Evolutionary conservation across 2,888 invertebrate genomes (phyloP).

Genomic region (Pardosa pseudoannulata): DNA sequence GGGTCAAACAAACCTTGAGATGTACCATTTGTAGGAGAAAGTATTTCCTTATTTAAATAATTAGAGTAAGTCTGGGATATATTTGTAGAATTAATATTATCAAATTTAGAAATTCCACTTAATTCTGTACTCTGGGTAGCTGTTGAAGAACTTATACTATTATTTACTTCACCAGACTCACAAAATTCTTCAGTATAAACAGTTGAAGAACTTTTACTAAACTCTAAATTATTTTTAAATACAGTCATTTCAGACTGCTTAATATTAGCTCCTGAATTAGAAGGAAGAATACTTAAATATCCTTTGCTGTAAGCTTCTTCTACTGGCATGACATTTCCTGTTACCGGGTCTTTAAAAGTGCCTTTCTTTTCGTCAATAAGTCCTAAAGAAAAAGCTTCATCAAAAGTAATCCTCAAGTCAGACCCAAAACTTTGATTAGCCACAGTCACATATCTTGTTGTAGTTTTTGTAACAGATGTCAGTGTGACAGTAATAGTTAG

Average conservation of each 20-base stretch:
- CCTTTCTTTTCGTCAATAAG: slow-evolving; percentile 78
- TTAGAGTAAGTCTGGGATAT: neutral
- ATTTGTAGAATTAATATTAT: neutral
- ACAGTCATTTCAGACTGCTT: slow-evolving; percentile 83
- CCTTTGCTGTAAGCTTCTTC: slow-evolving; percentile 75
- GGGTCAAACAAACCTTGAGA: slow-evolving; percentile 13
- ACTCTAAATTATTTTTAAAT: slow-evolving; percentile 51
- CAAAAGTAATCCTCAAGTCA: slow-evolving; percentile 79
- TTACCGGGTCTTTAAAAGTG: slow-evolving; percentile 78
- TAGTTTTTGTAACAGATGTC: slow-evolving; percentile 90
- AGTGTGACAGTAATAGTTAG: slow-evolving; percentile 92
- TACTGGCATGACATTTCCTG: slow-evolving; percentile 78
- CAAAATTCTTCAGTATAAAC: slow-evolving; percentile 18
- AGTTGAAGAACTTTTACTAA: slow-evolving; percentile 33
- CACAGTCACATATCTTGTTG: slow-evolving; percentile 88
- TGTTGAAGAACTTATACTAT: neutral
- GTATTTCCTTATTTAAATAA: neutral
- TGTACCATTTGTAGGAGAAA: neutral
- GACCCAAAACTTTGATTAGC: slow-evolving; percentile 81
- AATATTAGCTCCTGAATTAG: slow-evolving; percentile 77
- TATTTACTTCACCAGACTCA: neutral
- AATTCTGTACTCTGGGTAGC: neutral
- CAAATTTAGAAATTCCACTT: neutral
- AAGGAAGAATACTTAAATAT: slow-evolving; percentile 44
- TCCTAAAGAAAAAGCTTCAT: slow-evolving; percentile 78